These are phyloP conservation scores for Acrocephalus arundinaceus DNA, from an alignment of 2,113 vertebrate species.

Conservation along the genomic window DNA sequence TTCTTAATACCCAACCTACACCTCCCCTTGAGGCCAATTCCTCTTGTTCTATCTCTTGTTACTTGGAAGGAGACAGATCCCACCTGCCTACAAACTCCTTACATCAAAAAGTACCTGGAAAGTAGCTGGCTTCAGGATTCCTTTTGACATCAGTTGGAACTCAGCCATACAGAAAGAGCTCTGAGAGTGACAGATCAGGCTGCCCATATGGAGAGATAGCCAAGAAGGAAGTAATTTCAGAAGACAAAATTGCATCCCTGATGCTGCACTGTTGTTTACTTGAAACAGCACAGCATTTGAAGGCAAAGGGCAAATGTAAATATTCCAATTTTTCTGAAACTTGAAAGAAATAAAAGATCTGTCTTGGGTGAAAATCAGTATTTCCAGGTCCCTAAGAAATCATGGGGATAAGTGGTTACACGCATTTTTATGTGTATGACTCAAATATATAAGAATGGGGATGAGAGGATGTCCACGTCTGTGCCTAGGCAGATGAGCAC, in stretches of 20 bases:
- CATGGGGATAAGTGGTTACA: fast-evolving
- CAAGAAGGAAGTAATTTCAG: neutral
- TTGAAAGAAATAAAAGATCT: neutral
- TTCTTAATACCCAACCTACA: neutral
- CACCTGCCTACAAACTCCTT: neutral
- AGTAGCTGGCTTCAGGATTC: neutral
- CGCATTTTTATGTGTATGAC: neutral
- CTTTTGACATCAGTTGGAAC: neutral
- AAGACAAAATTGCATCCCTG: neutral
- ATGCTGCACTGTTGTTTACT: neutral
- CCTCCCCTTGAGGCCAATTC: neutral
- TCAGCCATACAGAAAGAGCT: neutral
- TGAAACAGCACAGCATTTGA: neutral
- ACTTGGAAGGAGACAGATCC: neutral
- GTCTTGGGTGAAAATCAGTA: neutral
- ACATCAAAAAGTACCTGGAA: neutral
- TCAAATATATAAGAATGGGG: neutral
- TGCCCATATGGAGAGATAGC: neutral
- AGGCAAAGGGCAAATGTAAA: neutral
- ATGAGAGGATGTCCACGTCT: neutral
- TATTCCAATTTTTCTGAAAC: neutral
- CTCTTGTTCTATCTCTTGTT: neutral
- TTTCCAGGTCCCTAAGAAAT: neutral
- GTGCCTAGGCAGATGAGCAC: neutral
- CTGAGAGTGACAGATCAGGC: neutral